These are phyloP conservation scores for Ciconia boyciana DNA, from an alignment of 2,113 vertebrate genomes.

Conservation along the genomic window DNA sequence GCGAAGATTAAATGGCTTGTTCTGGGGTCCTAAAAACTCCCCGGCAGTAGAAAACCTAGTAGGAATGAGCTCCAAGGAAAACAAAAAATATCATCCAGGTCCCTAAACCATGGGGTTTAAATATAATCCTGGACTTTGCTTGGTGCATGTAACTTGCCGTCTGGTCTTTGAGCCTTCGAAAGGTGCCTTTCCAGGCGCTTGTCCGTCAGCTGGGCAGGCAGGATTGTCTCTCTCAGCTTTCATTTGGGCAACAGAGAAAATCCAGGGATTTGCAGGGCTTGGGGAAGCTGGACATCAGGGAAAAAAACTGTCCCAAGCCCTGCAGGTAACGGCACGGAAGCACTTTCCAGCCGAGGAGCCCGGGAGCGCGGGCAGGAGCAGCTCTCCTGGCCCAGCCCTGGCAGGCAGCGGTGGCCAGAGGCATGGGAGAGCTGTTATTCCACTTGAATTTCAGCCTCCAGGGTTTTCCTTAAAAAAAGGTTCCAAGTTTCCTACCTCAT, in stretches of 20 bases:
- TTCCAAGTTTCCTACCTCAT: slow-evolving; percentile 47
- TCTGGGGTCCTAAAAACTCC: not conserved
- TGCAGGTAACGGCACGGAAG: not conserved
- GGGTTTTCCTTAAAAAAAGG: slow-evolving; percentile 28
- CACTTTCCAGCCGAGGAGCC: not conserved
- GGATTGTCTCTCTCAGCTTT: not conserved
- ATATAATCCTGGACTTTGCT: not conserved
- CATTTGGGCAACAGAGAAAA: not conserved
- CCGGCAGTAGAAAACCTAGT: not conserved
- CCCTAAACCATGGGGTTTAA: not conserved
- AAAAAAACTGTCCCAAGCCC: not conserved
- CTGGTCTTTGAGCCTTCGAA: not conserved
- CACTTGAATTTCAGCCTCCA: slow-evolving; percentile 39
- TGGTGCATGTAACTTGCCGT: not conserved
- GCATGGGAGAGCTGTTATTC: not conserved
- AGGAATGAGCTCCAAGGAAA: not conserved
- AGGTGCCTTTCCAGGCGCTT: not conserved
- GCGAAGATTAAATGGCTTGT: not conserved
- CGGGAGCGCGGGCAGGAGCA: not conserved
- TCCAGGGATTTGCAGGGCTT: not conserved
- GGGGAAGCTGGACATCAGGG: not conserved
- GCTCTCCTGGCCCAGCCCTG: not conserved
- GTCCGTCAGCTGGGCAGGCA: not conserved
- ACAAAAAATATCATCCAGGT: not conserved
- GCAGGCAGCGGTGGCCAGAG: not conserved